Base-by-base conservation (phyloP, 2,797 vertebrate species). In the Peromyscus nudipes region DNA sequence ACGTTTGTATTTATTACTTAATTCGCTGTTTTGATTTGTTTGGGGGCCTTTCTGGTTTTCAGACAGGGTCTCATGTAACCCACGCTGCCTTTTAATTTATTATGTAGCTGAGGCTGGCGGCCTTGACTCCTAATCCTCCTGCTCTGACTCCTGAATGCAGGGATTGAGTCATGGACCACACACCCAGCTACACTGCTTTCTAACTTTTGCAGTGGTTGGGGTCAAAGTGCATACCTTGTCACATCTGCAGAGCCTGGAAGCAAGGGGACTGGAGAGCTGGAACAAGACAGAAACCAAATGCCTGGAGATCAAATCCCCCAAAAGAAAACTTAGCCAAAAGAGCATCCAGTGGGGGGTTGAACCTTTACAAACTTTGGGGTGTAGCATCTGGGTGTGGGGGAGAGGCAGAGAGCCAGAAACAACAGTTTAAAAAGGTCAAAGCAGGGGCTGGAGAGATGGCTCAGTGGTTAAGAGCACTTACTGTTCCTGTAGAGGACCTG, bases 41-140 rank as follows among this genome's bases (percentile, higher is more conserved):
- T 86, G 23, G 21, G 21, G 9, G 31, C 43, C 55, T 29, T 87
- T n/a, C 10, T 34, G 19, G 29, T 67, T 73, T 71, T 87, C 65
- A 73, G 67, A 57, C 23, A 57, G 49, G 65, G 4, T 55, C 46
- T 55, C 65, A 14, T 37, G 65, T 55, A 55, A 69, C 49, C 65
- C 49, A 29, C 43, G 19, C 81, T 60, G 80, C 62, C 19, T 43
- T 84, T 65, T 84, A 84, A 46, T 29, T 64, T 83, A 31, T 25
- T 46, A 0, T 46, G 29, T 84, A 65, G 29, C 5, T 0, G 31
- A 46, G n/a, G 40, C 64, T 1, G 7, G 7, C 2, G 7, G 4
- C 46, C 64, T 69, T 37, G 83, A 69, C 29, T 46, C 60, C 34
- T 49, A 52, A 23, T n/a, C 31, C 40, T 65, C 62, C 34, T 69